Base-by-base conservation (phyloP, 2,113 vertebrate species). In the Oreotragus oreotragus region DNA sequence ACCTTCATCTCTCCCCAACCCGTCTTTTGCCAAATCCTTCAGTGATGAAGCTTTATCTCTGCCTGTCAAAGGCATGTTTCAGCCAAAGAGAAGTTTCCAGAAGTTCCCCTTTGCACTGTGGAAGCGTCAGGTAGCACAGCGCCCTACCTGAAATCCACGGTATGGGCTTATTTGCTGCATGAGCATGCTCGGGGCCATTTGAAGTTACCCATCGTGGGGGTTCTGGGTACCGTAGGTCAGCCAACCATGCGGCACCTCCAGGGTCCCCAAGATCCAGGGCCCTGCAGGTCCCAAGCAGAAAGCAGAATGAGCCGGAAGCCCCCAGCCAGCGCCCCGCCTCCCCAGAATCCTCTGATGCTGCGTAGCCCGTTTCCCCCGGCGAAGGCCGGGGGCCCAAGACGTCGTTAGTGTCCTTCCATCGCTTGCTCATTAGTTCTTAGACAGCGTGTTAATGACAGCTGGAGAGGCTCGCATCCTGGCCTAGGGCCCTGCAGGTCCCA, bases 371-470 rank as follows among this genome's bases (percentile, higher is more conserved):
- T 85, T 84, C 86, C 66, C 57, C 89, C 11, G 80, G 98, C n/a
- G 79, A 98, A 98, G 96, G 97, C 90, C 94, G 95, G 97, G 98
- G 98, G 98, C 98, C 98, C 87, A 36, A 85, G 98, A 98, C 97
- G 96, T 99, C 99, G 98, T 98, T 98, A 98, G 98, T 98, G 96
- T 92, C 99, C 98, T 99, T 99, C 99, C 98, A 98, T 98, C 98
- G 98, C 98, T 98, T 98, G 98, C 99, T 99, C 99, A 99, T 99
- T 99, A 99, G 99, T 99, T 99, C 99, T 99, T 98, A 99, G 99
- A 99, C 98, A 98, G 99, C 98, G 98, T 98, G 98, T 99, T 99
- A 99, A 99, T 98, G 99, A 99, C 99, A 99, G 99, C 98, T 98
- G 97, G 98, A 99, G 98, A 99, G 98, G 98, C 98, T 97, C 97